Percentiles rank a stretch among this genome's conserved stretches.
Evolutionary conservation across 2,888 invertebrate species (phyloP).

Genomic region (Glyphotaelius pellucidus): DNA sequence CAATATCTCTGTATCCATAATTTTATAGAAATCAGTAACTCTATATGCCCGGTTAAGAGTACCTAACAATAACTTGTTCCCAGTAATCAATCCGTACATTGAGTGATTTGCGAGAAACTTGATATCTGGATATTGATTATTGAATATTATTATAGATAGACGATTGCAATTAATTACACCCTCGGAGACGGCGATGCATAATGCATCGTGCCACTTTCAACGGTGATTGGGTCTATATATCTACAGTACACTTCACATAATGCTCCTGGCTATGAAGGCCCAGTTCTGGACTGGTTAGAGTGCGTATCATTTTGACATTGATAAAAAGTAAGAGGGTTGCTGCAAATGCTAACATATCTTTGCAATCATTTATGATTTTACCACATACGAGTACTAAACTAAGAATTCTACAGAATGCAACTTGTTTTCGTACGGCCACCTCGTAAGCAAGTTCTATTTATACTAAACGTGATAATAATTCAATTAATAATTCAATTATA

Average conservation of each 20-base stretch:
- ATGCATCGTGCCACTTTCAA: conserved; percentile 28
- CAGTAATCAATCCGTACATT: not conserved
- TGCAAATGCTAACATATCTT: not conserved
- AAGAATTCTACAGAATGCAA: no score
- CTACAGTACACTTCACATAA: not conserved
- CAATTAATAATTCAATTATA: no score
- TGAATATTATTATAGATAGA: not conserved
- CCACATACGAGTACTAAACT: not conserved
- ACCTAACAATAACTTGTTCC: not conserved
- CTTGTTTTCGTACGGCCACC: no score
- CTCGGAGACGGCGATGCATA: not conserved
- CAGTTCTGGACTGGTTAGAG: not conserved
- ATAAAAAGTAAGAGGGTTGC: conserved; percentile 2
- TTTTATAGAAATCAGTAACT: not conserved
- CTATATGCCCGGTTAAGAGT: not conserved
- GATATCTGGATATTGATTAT: conserved; percentile 7
- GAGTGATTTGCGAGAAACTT: not conserved
- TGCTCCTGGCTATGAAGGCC: conserved; percentile 4
- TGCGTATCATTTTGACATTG: not conserved
- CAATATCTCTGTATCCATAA: not conserved
- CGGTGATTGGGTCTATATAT: not conserved
- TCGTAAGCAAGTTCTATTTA: no score
- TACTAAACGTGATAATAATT: no score
- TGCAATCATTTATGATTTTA: not conserved
- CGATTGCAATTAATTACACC: not conserved